Conservation (phyloP, 2,888 invertebrate species). For the Mythimna loreyi region DNA sequence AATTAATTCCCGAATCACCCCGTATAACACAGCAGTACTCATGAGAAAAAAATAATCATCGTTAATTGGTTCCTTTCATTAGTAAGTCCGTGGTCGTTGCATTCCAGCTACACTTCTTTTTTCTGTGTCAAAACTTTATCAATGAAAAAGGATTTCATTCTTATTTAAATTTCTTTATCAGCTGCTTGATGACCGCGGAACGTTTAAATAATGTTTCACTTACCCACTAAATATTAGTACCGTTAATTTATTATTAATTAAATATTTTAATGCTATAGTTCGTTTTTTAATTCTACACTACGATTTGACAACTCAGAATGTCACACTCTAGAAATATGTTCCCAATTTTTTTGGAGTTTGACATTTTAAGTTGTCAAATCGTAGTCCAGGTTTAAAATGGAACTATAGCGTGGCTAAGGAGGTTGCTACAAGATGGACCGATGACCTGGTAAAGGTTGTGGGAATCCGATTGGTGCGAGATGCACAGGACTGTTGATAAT, state of each 20-base stretch:
- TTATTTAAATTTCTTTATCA: conserved; percentile 89
- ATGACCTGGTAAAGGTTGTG: too few species aligned
- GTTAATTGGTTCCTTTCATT: conserved; percentile 91
- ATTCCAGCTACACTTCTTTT: conserved; percentile 86
- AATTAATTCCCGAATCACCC: conserved; percentile 66
- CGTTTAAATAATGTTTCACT: conserved; percentile 81
- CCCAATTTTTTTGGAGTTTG: too few species aligned
- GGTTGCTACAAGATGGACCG: too few species aligned
- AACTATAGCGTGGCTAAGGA: too few species aligned
- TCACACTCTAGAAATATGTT: too few species aligned
- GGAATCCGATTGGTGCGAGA: too few species aligned
- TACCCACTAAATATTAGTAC: conserved; percentile 67
- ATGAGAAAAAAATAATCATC: conserved; percentile 89
- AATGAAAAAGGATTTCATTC: conserved; percentile 90
- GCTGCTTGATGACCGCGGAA: conserved; percentile 79
- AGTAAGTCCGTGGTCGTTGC: conserved; percentile 86
- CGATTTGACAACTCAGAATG: too few species aligned
- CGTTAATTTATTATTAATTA: conserved; percentile 53
- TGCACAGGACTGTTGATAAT: too few species aligned
- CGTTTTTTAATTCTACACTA: too few species aligned
- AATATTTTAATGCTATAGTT: conserved; percentile 17
- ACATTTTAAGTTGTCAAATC: too few species aligned
- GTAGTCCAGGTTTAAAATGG: too few species aligned
- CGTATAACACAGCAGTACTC: conserved; percentile 78
- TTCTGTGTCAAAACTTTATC: conserved; percentile 90